Conservation (phyloP, 2,113 vertebrate species). For the Crotalus tigris region DNA sequence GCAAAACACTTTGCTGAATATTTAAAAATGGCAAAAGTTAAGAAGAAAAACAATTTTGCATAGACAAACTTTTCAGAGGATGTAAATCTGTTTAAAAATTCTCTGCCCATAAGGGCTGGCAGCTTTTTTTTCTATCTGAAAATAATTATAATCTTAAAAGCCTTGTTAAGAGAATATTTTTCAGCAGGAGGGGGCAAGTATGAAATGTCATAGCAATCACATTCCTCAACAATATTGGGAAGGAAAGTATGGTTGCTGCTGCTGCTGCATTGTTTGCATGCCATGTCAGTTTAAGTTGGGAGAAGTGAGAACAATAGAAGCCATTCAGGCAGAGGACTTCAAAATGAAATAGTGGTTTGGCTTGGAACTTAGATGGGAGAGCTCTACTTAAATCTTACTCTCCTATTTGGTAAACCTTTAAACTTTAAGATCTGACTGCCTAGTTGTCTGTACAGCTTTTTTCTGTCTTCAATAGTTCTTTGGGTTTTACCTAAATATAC, state of each 20-base stretch:
- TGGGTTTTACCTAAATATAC: too few relatives aligned
- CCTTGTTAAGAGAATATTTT: background rate
- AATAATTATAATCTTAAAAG: background rate
- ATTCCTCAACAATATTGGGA: background rate
- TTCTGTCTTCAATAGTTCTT: too few relatives aligned
- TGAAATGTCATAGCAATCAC: background rate
- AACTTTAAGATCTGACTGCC: background rate
- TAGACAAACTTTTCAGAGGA: background rate
- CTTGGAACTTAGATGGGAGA: background rate
- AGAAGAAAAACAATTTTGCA: background rate
- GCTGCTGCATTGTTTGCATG: background rate
- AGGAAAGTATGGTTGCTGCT: background rate
- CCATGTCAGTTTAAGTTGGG: background rate
- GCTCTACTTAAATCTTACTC: background rate
- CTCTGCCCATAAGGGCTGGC: background rate
- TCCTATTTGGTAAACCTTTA: background rate
- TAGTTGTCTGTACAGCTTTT: too few relatives aligned
- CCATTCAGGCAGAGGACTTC: background rate
- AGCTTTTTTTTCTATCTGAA: background rate
- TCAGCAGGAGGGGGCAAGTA: background rate
- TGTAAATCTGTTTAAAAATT: background rate
- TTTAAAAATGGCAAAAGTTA: background rate
- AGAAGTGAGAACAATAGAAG: background rate
- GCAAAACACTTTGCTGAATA: background rate
- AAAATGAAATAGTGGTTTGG: background rate